Percentiles rank a stretch among this genome's conserved stretches.
These are phyloP conservation scores for Chiloscyllium punctatum DNA, from an alignment of 2,797 vertebrate species.

Conservation along the genomic window DNA sequence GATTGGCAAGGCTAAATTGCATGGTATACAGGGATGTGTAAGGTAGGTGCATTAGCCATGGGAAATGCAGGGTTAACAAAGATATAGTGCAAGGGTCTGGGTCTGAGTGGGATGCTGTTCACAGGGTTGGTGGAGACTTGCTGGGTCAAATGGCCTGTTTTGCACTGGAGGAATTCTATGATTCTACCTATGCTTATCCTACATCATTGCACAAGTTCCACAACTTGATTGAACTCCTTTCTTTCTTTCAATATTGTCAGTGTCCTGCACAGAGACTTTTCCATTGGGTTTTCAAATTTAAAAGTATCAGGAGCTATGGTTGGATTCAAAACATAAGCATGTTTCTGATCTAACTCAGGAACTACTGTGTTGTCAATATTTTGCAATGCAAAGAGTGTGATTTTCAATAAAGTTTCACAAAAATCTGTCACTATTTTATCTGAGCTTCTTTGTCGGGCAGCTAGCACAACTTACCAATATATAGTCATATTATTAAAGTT, in stretches of 20 bases:
- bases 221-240: background rate
- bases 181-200: background rate
- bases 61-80: no score
- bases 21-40: no score
- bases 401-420: background rate
- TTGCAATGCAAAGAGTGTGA: background rate
- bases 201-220: background rate
- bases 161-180: no score
- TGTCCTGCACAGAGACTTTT: background rate
- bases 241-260: background rate
- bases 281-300: background rate
- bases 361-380: background rate
- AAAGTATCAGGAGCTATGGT: background rate
- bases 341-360: background rate
- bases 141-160: no score
- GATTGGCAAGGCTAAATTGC: no score
- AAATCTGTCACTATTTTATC: background rate
- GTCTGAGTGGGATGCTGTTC: no score
- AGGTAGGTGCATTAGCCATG: no score
- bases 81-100: no score
- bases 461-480: background rate
- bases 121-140: no score
- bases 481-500: background rate
- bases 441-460: background rate
- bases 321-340: background rate